phyloP scores from a whole-genome alignment of 2,888 invertebrate species.

The Bruchidius siliquastri region DNA sequence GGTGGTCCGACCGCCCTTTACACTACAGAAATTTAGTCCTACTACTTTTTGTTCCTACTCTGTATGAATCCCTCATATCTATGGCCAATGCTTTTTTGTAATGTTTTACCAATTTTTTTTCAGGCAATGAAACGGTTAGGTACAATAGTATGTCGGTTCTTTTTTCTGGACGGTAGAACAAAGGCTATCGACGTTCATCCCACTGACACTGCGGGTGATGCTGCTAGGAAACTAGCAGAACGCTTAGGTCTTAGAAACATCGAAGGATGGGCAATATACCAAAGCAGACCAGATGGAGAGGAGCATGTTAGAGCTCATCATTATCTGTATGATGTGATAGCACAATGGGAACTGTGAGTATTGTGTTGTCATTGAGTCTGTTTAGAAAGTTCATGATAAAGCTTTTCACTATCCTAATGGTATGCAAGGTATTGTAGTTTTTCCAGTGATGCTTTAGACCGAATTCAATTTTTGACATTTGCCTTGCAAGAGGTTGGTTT shows the following conservation, averaged over 20 bases:
- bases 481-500: no score
- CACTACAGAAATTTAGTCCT: no score
- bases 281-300: slow-evolving; percentile 80
- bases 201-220: slow-evolving; percentile 88
- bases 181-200: slow-evolving; percentile 95
- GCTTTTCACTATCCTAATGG: neutral
- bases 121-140: slow-evolving; percentile 86
- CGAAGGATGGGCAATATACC: slow-evolving; percentile 94
- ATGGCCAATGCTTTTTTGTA: no score
- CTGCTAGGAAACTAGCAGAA: slow-evolving; percentile 82
- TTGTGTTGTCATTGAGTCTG: neutral
- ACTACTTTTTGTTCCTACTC: no score
- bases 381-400: no score
- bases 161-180: slow-evolving; percentile 90
- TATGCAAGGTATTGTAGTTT: neutral
- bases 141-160: slow-evolving; percentile 89
- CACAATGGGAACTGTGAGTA: slow-evolving; percentile 86
- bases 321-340: slow-evolving; percentile 89
- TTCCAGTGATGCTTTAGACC: no score
- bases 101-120: slow-evolving; percentile 16
- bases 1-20: no score
- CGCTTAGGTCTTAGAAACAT: slow-evolving; percentile 77
- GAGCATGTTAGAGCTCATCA: slow-evolving; percentile 88
- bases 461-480: no score
- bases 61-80: no score